Evolutionary conservation across 64 coral and sea anemone genomes (phyloP), one percentile per base, ranked within the genome.

Genomic region (Montipora foliosa): DNA sequence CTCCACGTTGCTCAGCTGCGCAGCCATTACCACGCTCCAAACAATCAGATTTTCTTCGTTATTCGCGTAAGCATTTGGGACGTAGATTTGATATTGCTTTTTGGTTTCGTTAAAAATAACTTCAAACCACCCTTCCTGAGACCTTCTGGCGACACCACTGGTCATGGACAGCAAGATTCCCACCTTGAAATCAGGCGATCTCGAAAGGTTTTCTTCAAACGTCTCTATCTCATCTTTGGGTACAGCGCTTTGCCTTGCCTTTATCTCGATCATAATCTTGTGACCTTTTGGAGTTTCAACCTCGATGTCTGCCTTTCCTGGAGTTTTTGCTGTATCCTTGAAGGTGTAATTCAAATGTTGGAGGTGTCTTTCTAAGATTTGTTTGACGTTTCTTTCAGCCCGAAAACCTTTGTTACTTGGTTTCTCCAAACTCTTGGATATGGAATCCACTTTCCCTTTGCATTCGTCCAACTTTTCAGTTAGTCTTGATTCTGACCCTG

Each of bases 11-110:
- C 12, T 44, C 44, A 84, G 29, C 62, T 84, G 44, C 4, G 7
- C 62, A 45, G 81, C 81, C 64, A 91, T 22, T 44, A 91, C 50
- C 12, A 91, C 89, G 45, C 89, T 91, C 78, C 89, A 91, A 46
- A 82, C 66, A 20, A 84, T 84, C 62, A 69, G 14, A 49, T 81
- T 7, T 16, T 82, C 64, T 17, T 91, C 67, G 47, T 73, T 16
- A 16, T 17, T 47, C 5, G 52, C 14, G 49, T 59, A 37, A 8
- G 88, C 78, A n/a, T 91, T 91, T 74, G 89, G 89, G 3, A 91
- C 78, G 44, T 73, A 91, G 78, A 91, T 91, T 24, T 16, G 37
- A 51, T 91, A 82, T 20, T 82, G 75, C n/a, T 74, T 81, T 37
- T 46, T 46, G 69, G 12, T 29, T 46, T 49, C 9, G 17, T 12